Conservation (phyloP, 1,140 invertebrate species). For the Eulimnadia texana region DNA sequence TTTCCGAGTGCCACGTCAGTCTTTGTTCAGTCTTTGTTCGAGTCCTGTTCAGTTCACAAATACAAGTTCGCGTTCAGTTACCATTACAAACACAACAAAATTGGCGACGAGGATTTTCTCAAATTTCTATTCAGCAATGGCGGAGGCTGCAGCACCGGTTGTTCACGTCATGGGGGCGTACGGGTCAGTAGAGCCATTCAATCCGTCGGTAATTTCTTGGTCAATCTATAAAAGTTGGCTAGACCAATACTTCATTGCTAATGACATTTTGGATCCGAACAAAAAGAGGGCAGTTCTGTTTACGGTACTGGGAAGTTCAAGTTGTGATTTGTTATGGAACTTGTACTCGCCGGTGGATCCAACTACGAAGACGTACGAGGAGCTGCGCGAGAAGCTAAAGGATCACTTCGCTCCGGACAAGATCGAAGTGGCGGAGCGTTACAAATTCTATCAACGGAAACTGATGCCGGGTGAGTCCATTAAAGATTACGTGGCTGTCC, state of each 20-base stretch:
- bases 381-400: not conserved
- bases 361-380: slow-evolving; percentile 4
- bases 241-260: slow-evolving; percentile 4
- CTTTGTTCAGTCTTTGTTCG: no score
- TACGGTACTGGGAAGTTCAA: not conserved
- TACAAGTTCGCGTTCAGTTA: no score
- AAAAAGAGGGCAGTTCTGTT: not conserved
- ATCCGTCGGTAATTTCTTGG: not conserved
- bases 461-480: slow-evolving; percentile 3
- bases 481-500: slow-evolving; percentile 1
- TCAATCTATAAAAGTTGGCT: not conserved
- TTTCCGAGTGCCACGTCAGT: no score
- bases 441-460: slow-evolving; percentile 4
- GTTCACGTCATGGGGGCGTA: not conserved
- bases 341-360: not conserved
- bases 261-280: not conserved
- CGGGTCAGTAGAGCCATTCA: not conserved
- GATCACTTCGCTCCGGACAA: slow-evolving; percentile 6
- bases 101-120: no score
- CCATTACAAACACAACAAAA: no score
- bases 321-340: not conserved
- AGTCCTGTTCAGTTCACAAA: no score
- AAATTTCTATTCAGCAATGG: no score
- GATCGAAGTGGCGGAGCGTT: slow-evolving; percentile 10
- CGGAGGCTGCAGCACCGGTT: not conserved